These are phyloP conservation scores for Daubentonia madagascariensis DNA, from an alignment of 2,113 vertebrate genomes.

Conservation along the genomic window DNA sequence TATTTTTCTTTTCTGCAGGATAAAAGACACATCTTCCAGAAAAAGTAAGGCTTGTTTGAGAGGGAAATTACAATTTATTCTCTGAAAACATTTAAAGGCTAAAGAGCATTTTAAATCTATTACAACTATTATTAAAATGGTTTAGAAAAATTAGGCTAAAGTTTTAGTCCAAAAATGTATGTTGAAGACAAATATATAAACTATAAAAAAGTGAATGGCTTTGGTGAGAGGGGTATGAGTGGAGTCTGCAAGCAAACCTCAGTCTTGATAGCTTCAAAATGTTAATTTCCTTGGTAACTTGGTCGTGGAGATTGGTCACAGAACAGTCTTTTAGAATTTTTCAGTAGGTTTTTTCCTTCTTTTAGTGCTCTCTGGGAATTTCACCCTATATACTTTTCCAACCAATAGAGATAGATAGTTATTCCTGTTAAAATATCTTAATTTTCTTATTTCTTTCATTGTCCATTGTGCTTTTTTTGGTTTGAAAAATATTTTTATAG, in stretches of 20 bases:
- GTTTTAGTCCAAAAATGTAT: neutral
- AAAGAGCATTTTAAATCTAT: neutral
- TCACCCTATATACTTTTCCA: neutral
- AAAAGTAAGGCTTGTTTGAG: neutral
- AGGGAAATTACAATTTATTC: neutral
- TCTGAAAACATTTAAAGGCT: neutral
- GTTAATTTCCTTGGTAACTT: neutral
- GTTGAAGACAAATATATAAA: neutral
- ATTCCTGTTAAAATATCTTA: slow-evolving; percentile 17
- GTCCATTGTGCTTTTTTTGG: neutral
- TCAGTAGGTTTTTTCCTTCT: neutral
- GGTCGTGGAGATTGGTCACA: neutral
- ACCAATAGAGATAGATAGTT: slow-evolving; percentile 6
- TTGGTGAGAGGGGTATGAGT: neutral
- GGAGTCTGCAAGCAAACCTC: neutral
- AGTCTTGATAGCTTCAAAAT: neutral
- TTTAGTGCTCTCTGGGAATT: slow-evolving; percentile 10
- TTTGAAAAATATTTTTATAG: neutral
- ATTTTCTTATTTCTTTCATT: slow-evolving; percentile 4
- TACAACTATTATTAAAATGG: neutral
- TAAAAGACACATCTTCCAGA: neutral
- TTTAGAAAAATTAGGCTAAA: neutral
- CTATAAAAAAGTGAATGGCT: neutral
- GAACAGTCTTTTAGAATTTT: neutral
- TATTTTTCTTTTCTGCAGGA: neutral